Evolutionary conservation across 2,888 invertebrate species (phyloP), one percentile per base, ranked within the genome.

Genomic region (Drosophila hamatofila): DNA sequence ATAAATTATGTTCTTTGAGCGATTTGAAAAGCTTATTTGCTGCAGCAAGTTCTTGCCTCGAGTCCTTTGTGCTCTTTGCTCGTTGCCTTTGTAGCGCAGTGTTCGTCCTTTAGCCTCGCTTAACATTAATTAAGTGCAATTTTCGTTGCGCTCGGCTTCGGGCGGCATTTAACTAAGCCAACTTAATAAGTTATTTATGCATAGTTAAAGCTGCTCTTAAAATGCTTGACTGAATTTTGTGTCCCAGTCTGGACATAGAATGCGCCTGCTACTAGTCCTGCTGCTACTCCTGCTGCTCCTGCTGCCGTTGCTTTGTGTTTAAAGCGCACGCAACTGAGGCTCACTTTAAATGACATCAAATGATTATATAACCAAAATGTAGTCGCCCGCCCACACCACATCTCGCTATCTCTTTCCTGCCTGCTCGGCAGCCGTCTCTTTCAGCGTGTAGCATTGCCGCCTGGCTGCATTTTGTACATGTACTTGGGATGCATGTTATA

Each of bases 391-490:
- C 33, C 25, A 9, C 25, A n/a, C 7, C 12, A 11, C 8, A n/a
- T 18, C 46, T 14, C 14, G 14, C n/a, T 35, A n/a, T 35, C 39
- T 35, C 44, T 30, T 2, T 25, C 42, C 39, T 9, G 14, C 16
- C 12, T 2, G 39, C 52, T 61, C n/a, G 44, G 42, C 56, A 18
- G 56, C 61, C 48, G 21, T 48, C 54, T 54, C 59, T 49, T 21
- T 66, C 65, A 58, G 42, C 60, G 68, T 81, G 89, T 81, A 65
- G 72, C 74, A 72, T 84, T 89, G 88, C 89, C 88, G 88, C 84
- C 79, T 89, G 88, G 72, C 74, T 84, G 84, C 84, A 89, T 77
- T 89, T 72, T 75, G 64, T 69, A 80, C 83, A 80, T 80, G 80
- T 66, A 66, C 66, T 75, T 66, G 69, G 78, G 69, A 70, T 83